Base-by-base conservation (phyloP, 2,113 vertebrate genomes). In the Nannobrachium achirus region DNA sequence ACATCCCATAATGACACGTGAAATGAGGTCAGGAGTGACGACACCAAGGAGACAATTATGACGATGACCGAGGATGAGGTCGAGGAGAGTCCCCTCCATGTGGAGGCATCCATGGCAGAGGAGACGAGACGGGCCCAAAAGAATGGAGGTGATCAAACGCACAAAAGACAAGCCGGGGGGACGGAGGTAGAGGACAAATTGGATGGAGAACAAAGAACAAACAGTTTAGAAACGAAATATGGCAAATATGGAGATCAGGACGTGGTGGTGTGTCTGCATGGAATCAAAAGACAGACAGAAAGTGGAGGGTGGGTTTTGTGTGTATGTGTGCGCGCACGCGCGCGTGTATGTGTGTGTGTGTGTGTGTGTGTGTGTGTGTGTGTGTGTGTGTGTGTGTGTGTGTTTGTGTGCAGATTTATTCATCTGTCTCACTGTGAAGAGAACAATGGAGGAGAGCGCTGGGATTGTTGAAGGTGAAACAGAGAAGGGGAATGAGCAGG, bases 381-480 rank as follows among this genome's bases (percentile, higher is more conserved):
- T n/a, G n/a, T 39, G 40, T 42, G 56, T 58, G 40, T 33, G 25
- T 33, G 25, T 33, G 3, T 33, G 3, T 33, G 3, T 33, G 3
- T 33, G 3, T 33, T 3, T 33, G 25, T 33, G 25, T 33, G 67
- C 67, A 58, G 57, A 82, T 33, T 52, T 49, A 16, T 16, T n/a
- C 65, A 20, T 62, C 40, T 57, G 67, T 44, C 50, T 79, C 49
- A 51, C 69, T 46, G 60, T 74, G 72, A 75, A 72, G 19, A 66
- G 67, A 68, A 63, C 69, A 76, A 81, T 64, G 63, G 68, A 56
- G 67, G 53, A 66, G 20, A 49, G 7, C 57, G 62, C 72, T 66
- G 74, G 63, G 58, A 33, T 62, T 62, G 77, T 73, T 83, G 70
- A 85, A 86, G 80, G 78, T 72, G 79, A 83, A 71, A 59, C 11